Conservation (phyloP, 1,140 invertebrate genomes). For the Coelopa frigida region DNA sequence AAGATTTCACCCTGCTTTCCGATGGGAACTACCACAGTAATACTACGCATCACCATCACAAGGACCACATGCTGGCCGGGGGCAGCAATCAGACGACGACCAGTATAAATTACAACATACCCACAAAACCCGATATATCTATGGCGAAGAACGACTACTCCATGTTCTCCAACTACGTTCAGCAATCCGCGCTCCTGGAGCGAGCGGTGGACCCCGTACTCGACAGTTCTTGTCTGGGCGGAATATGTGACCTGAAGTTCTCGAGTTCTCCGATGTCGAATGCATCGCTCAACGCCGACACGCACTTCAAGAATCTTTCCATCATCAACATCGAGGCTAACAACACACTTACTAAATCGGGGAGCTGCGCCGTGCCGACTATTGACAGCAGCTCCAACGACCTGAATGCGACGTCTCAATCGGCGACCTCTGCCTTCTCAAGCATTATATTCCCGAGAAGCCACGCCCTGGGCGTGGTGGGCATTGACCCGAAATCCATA, state of each 20-base stretch:
- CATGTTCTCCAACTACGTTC: constrained; percentile 14
- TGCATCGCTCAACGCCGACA: no score
- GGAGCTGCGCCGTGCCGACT: neutral
- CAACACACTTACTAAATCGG: neutral
- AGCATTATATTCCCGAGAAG: constrained; percentile 10
- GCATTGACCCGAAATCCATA: constrained; percentile 5
- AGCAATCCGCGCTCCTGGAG: constrained; percentile 15
- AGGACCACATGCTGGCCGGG: constrained; percentile 39
- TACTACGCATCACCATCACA: constrained; percentile 29
- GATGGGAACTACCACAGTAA: constrained; percentile 18
- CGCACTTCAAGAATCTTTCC: constrained; percentile 10
- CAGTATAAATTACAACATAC: constrained; percentile 18
- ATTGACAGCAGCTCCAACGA: neutral
- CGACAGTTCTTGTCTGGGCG: constrained; percentile 22
- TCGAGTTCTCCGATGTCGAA: neutral
- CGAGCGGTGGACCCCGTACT: constrained; percentile 9
- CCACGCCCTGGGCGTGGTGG: constrained; percentile 1
- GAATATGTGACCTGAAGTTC: constrained; percentile 36
- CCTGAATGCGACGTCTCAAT: neutral
- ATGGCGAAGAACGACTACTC: constrained; percentile 13
- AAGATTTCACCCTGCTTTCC: constrained; percentile 31
- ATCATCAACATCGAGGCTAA: constrained; percentile 12
- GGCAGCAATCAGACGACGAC: constrained; percentile 26
- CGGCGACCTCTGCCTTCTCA: constrained; percentile 4
- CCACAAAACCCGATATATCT: constrained; percentile 1